A percentile compares a stretch with the other conserved stretches of the same genome.
These are phyloP conservation scores for Triplophysa yarkandensis DNA, from an alignment of 2,797 vertebrate species.

Conservation along the genomic window DNA sequence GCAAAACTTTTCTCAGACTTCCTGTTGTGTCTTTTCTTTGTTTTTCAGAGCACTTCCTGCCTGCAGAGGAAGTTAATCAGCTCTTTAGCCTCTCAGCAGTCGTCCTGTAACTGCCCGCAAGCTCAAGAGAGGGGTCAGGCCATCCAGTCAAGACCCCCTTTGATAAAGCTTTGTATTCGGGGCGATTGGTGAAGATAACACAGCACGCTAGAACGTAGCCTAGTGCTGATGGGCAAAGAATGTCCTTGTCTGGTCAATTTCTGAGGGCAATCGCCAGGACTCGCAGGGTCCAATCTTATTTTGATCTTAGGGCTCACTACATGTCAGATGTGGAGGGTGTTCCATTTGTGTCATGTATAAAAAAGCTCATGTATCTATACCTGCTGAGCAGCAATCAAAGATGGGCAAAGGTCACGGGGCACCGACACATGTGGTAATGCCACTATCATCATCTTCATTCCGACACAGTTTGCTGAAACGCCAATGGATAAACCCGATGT, in stretches of 20 bases:
- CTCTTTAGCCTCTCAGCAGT: slow-evolving; percentile 80
- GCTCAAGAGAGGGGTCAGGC: slow-evolving; percentile 68
- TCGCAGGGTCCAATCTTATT: slow-evolving; percentile 40
- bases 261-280: slow-evolving; percentile 53
- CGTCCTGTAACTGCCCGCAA: slow-evolving; percentile 69
- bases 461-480: not conserved
- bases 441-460: slow-evolving; percentile 28
- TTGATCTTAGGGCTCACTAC: slow-evolving; percentile 50
- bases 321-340: slow-evolving; percentile 36
- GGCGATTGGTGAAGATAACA: slow-evolving; percentile 42
- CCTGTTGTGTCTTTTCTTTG: slow-evolving; percentile 51
- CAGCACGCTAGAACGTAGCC: slow-evolving; percentile 46
- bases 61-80: slow-evolving; percentile 72
- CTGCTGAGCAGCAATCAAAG: slow-evolving; percentile 46
- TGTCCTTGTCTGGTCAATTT: slow-evolving; percentile 64
- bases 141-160: slow-evolving; percentile 51
- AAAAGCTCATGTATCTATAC: slow-evolving; percentile 32
- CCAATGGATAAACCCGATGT: not conserved
- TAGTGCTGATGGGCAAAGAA: slow-evolving; percentile 42
- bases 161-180: slow-evolving; percentile 54
- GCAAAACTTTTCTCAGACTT: slow-evolving; percentile 50
- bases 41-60: slow-evolving; percentile 55
- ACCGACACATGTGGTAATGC: slow-evolving; percentile 30
- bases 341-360: slow-evolving; percentile 36
- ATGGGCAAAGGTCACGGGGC: slow-evolving; percentile 36